A percentile compares a stretch with the other conserved stretches of the same genome.
phyloP scores from a whole-genome alignment of 2,888 invertebrate genomes.

The Auanema freiburgensis region DNA sequence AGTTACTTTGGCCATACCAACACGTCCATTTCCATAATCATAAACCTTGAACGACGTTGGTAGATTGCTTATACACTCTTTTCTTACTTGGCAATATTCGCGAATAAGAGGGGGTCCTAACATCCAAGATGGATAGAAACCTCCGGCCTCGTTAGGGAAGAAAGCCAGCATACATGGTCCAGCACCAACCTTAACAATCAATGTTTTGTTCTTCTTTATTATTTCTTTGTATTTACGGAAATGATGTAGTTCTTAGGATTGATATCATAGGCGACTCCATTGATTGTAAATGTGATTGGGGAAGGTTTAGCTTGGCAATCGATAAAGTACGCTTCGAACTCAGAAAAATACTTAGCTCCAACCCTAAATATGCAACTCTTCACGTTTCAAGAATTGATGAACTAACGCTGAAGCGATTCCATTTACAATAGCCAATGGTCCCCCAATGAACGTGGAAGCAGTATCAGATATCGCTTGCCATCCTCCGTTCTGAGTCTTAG shows the following conservation, averaged over 20 bases:
- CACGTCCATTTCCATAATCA: no score
- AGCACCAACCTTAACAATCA: constrained; percentile 28
- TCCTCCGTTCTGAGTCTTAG: constrained; percentile 24
- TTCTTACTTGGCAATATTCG: constrained; percentile 37
- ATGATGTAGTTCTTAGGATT: constrained; percentile 41
- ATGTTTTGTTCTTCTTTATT: background rate
- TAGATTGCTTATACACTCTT: background rate
- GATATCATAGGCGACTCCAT: constrained; percentile 41
- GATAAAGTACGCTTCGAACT: constrained; percentile 43
- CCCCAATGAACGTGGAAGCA: constrained; percentile 53
- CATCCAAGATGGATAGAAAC: constrained; percentile 48
- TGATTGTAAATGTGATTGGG: constrained; percentile 49
- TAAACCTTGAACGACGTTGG: no score
- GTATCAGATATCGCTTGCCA: constrained; percentile 50
- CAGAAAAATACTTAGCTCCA: constrained; percentile 44
- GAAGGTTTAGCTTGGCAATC: constrained; percentile 45
- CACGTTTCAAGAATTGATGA: background rate
- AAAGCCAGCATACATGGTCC: constrained; percentile 48
- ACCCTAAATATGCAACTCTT: constrained; percentile 25
- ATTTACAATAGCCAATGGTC: constrained; percentile 44
- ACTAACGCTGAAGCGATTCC: constrained; percentile 34
- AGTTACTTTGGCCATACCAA: no score
- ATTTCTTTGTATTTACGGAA: constrained; percentile 14
- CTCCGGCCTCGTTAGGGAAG: constrained; percentile 41
- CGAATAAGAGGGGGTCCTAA: constrained; percentile 47